Evolutionary conservation across 2,113 vertebrate species (phyloP).

Genomic region (Anhinga rufa): DNA sequence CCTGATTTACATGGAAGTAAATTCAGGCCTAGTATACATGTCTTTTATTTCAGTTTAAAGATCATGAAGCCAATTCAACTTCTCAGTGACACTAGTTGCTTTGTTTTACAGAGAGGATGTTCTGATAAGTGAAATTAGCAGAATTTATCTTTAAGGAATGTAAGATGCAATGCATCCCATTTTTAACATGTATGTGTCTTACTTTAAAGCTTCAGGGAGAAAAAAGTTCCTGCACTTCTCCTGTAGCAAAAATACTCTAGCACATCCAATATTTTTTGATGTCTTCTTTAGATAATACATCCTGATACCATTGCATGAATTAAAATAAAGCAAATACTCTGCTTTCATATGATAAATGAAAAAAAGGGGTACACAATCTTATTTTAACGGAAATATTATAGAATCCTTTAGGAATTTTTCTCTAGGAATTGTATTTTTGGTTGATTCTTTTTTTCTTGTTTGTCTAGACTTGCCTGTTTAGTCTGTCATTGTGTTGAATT

Average conservation of each 20-base stretch:
- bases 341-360: neutral
- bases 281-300: neutral
- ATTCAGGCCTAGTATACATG: neutral
- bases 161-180: neutral
- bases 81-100: neutral
- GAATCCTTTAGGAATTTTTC: neutral
- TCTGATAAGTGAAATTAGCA: neutral
- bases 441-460: neutral
- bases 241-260: neutral
- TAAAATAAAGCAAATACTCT: slow-evolving; percentile 8
- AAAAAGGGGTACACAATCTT: too few species aligned
- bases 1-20: neutral
- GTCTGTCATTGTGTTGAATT: slow-evolving; percentile 53
- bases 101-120: neutral
- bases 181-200: neutral
- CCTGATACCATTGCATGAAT: neutral
- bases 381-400: neutral
- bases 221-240: neutral
- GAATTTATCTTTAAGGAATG: neutral
- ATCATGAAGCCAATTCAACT: neutral
- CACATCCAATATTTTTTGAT: neutral
- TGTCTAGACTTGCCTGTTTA: slow-evolving; percentile 58
- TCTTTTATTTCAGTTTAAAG: neutral
- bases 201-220: neutral
- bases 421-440: slow-evolving; percentile 5